Percentiles rank a stretch among this genome's conserved stretches.
Evolutionary conservation across 2,888 invertebrate species (phyloP).

Genomic region (Bedellia somnulentella): DNA sequence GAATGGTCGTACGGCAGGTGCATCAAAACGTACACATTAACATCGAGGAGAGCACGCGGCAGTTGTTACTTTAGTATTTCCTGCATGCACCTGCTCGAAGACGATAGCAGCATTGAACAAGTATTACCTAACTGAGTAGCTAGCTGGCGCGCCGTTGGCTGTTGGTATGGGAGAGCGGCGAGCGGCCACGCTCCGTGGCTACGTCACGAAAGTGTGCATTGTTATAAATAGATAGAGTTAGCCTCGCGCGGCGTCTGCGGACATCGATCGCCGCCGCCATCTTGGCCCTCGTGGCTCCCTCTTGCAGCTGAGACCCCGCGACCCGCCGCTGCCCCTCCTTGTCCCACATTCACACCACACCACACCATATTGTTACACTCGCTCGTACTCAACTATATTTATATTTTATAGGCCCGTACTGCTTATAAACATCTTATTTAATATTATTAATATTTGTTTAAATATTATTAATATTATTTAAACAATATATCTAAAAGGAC

Average conservation of each 20-base stretch:
- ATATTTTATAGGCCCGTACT: too few relatives aligned
- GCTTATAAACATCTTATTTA: too few relatives aligned
- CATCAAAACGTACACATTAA: not conserved
- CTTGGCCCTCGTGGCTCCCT: constrained; percentile 56
- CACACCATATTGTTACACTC: too few relatives aligned
- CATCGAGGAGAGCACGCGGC: constrained; percentile 2
- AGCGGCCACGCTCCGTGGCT: too few relatives aligned
- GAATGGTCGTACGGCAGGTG: too few relatives aligned
- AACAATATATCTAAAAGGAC: too few relatives aligned
- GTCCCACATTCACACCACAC: constrained; percentile 60
- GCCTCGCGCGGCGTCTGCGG: constrained; percentile 48
- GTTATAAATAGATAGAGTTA: constrained; percentile 54
- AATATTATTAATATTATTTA: too few relatives aligned
- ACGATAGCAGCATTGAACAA: constrained; percentile 3
- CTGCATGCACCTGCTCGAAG: constrained; percentile 4
- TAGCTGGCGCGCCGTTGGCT: too few relatives aligned
- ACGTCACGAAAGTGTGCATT: constrained; percentile 37
- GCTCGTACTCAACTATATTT: too few relatives aligned
- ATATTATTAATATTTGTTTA: too few relatives aligned
- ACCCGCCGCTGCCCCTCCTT: constrained; percentile 34
- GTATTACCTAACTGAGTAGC: constrained; percentile 4
- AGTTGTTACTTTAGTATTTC: constrained; percentile 1
- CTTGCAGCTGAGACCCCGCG: constrained; percentile 33
- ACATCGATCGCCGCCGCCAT: constrained; percentile 60
- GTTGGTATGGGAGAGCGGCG: too few relatives aligned